These are phyloP conservation scores for Pogonocherus hispidulus DNA, from an alignment of 2,888 invertebrate genomes.

Conservation along the genomic window DNA sequence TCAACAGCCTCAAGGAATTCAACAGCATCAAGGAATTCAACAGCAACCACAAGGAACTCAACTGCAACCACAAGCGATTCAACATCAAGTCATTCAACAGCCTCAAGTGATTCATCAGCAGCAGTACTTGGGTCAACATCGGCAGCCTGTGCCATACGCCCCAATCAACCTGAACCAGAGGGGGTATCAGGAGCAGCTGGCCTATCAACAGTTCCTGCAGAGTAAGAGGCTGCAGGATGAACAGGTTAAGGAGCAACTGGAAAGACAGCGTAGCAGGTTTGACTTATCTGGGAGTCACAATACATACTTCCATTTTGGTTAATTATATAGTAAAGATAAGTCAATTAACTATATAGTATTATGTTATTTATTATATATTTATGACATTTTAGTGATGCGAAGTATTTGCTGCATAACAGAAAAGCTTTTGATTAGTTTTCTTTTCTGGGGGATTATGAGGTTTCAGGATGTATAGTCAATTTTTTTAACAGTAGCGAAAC, in stretches of 20 bases:
- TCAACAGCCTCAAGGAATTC: slow-evolving; percentile 29
- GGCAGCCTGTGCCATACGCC: slow-evolving; percentile 56
- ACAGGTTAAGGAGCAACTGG: slow-evolving; percentile 56
- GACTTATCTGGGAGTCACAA: slow-evolving; percentile 55
- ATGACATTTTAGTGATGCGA: slow-evolving; percentile 26
- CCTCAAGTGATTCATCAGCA: slow-evolving; percentile 48
- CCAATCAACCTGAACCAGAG: slow-evolving; percentile 53
- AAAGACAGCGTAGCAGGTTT: slow-evolving; percentile 61
- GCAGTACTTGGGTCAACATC: slow-evolving; percentile 35
- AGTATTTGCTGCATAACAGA: background rate
- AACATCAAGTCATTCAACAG: slow-evolving; percentile 33
- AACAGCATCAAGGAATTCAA: slow-evolving; percentile 16
- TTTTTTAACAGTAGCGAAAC: too few relatives aligned
- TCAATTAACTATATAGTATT: slow-evolving; percentile 6
- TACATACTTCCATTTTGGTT: slow-evolving; percentile 56
- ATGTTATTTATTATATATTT: slow-evolving; percentile 42
- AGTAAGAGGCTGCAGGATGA: slow-evolving; percentile 56
- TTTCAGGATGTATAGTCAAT: background rate
- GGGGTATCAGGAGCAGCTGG: slow-evolving; percentile 54
- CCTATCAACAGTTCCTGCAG: slow-evolving; percentile 57
- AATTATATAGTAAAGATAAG: slow-evolving; percentile 14
- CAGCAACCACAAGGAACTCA: slow-evolving; percentile 34
- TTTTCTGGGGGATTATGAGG: background rate
- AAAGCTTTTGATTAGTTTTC: background rate
- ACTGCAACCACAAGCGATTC: slow-evolving; percentile 30